Evolutionary conservation across 2,888 invertebrate species (phyloP).

Genomic region (Lycaena phlaeas): DNA sequence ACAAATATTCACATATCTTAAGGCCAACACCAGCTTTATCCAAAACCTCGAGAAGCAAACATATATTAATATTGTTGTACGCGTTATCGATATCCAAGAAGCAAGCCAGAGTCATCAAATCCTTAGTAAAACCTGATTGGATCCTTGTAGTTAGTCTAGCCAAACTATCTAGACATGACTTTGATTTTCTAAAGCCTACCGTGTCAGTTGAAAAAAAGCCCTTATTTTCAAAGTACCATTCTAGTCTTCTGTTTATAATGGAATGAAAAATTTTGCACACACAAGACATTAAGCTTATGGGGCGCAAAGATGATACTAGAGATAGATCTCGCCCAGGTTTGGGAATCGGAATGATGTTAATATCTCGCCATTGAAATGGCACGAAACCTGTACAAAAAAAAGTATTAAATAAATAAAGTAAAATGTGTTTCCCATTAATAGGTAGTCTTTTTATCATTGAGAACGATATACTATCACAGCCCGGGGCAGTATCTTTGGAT

Average conservation of each 20-base stretch:
- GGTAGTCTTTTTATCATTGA: slow-evolving; percentile 10
- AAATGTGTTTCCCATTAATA: neutral
- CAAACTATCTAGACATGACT: slow-evolving; percentile 12
- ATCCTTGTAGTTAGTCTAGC: slow-evolving; percentile 8
- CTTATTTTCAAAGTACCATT: slow-evolving; percentile 13
- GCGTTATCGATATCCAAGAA: slow-evolving; percentile 14
- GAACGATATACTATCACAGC: slow-evolving; percentile 12
- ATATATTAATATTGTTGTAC: slow-evolving; percentile 12
- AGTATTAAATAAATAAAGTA: slow-evolving; percentile 4
- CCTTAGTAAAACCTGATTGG: slow-evolving; percentile 9
- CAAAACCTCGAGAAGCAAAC: neutral
- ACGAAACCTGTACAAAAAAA: neutral
- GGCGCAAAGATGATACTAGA: slow-evolving; percentile 4
- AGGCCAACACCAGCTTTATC: slow-evolving; percentile 4
- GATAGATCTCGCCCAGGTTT: slow-evolving; percentile 1
- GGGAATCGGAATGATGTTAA: slow-evolving; percentile 3
- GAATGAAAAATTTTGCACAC: slow-evolving; percentile 11
- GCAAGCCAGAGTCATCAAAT: slow-evolving; percentile 9
- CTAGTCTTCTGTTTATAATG: slow-evolving; percentile 11
- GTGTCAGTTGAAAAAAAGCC: slow-evolving; percentile 9
- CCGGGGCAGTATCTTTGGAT: slow-evolving; percentile 11
- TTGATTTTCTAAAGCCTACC: neutral
- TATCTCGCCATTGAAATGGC: slow-evolving; percentile 8
- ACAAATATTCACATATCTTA: slow-evolving; percentile 11
- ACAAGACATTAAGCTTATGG: slow-evolving; percentile 10